Base-by-base conservation (phyloP, 2,888 invertebrate genomes). In the Oscheius sp. region DNA sequence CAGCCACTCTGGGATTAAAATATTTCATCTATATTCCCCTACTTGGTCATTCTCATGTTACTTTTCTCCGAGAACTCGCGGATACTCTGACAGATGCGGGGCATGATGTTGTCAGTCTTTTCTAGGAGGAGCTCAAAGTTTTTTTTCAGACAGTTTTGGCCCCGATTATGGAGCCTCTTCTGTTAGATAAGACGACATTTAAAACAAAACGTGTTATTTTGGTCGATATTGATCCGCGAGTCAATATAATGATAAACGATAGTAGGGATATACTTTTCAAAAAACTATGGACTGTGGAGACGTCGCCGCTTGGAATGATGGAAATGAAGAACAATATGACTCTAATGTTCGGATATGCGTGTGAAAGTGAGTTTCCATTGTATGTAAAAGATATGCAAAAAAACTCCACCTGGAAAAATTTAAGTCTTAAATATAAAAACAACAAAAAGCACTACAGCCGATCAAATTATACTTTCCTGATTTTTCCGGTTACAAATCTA, bases 31-130 rank as follows among this genome's bases (percentile, higher is more conserved):
- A 56, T 33, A 70, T 59, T 9, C 74, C 74, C 5, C 24, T 74
- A 4, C 66, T 74, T 30, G 74, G 70, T 22, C 70, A 70, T 36
- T 69, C 70, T 38, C 74, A 74, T 33, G 66, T 61, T 20, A 74
- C 36, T 22, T 74, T 71, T 30, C 54, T 74, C 26, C 68, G 64
- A 1, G 70, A 56, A 44, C 64, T 74, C 14, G 70, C 74, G n/a
- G 74, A 74, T 28, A 67, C 68, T 33, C 26, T 74, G 12, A 45
- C 68, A 0, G 72, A 74, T 30, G 72, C 74, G n/a, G 74, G 75
- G 9, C 75, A 75, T 49, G 68, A 73, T 62, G 75, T 75, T 49
- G 75, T 73, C 17, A 67, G 68, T 38, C 12, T 44, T 9, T 36
- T 36, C n/a, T n/a, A n/a, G n/a, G n/a, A n/a, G n/a, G n/a, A n/a